Conservation (phyloP, 2,888 invertebrate species). For the Drosophila yooni region DNA sequence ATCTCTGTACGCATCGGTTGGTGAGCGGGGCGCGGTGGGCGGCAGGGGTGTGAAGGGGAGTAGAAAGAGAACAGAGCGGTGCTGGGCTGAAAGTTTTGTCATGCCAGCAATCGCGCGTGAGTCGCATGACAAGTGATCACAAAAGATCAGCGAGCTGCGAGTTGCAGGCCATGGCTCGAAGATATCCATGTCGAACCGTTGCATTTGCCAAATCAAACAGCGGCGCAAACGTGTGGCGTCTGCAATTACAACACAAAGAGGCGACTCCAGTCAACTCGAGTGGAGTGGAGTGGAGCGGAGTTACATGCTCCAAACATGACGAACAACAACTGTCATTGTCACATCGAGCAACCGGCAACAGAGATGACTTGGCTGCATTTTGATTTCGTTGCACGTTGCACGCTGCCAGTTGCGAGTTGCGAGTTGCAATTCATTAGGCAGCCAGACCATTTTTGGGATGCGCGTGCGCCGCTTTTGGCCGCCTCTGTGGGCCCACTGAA, state of each 20-base stretch:
- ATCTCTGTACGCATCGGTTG: background rate
- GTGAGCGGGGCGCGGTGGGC: background rate
- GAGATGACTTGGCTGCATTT: slow-evolving; percentile 50
- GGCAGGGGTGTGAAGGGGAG: background rate
- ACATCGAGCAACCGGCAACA: slow-evolving; percentile 64
- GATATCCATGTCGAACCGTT: slow-evolving; percentile 75
- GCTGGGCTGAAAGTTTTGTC: slow-evolving; percentile 80
- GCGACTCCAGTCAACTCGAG: slow-evolving; percentile 37
- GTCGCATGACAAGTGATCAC: slow-evolving; percentile 75
- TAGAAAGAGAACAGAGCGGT: background rate
- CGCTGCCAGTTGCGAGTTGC: slow-evolving; percentile 23
- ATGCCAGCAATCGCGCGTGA: slow-evolving; percentile 81
- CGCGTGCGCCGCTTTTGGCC: slow-evolving; percentile 81
- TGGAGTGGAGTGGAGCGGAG: slow-evolving; percentile 12
- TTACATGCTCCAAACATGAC: slow-evolving; percentile 77
- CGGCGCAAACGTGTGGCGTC: slow-evolving; percentile 79
- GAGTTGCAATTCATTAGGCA: slow-evolving; percentile 77
- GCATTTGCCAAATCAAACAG: slow-evolving; percentile 81
- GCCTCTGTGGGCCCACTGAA: slow-evolving; percentile 57
- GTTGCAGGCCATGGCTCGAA: slow-evolving; percentile 39
- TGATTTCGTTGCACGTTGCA: slow-evolving; percentile 61
- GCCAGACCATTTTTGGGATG: slow-evolving; percentile 73
- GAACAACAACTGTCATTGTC: slow-evolving; percentile 83
- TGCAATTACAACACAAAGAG: slow-evolving; percentile 77
- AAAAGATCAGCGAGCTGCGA: slow-evolving; percentile 36